Conservation (phyloP, 2,797 vertebrate genomes). For the Anabas testudineus region DNA sequence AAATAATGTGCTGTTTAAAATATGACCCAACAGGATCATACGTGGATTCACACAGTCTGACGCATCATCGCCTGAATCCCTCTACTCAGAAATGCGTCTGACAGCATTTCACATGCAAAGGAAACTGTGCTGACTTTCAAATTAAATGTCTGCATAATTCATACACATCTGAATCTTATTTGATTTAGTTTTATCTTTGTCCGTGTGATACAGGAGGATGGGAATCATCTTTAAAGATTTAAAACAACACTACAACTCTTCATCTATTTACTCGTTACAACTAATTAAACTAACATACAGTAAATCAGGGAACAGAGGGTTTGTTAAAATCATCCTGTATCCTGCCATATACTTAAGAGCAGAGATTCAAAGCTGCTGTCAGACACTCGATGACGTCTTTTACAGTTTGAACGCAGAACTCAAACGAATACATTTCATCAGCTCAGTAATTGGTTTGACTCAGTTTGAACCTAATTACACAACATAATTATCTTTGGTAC, state of each 20-base stretch:
- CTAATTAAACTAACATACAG: slow-evolving; percentile 9
- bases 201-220: background rate
- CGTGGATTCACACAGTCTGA: slow-evolving; percentile 7
- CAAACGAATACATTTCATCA: slow-evolving; percentile 56
- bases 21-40: background rate
- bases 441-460: slow-evolving; percentile 72
- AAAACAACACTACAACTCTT: background rate
- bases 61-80: slow-evolving; percentile 9
- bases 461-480: slow-evolving; percentile 70
- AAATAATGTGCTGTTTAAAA: slow-evolving; percentile 33
- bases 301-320: background rate
- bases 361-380: slow-evolving; percentile 46
- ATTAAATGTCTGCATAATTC: too few relatives aligned
- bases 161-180: too few relatives aligned
- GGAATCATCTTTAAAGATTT: background rate
- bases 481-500: slow-evolving; percentile 55
- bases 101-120: too few relatives aligned
- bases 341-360: slow-evolving; percentile 21
- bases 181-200: too few relatives aligned
- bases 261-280: background rate
- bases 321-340: slow-evolving; percentile 15
- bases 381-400: slow-evolving; percentile 50
- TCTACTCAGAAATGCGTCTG: background rate
- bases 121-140: too few relatives aligned
- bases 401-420: slow-evolving; percentile 20